Conservation (phyloP, 1,140 invertebrate genomes). For the Trichogramma pretiosum region DNA sequence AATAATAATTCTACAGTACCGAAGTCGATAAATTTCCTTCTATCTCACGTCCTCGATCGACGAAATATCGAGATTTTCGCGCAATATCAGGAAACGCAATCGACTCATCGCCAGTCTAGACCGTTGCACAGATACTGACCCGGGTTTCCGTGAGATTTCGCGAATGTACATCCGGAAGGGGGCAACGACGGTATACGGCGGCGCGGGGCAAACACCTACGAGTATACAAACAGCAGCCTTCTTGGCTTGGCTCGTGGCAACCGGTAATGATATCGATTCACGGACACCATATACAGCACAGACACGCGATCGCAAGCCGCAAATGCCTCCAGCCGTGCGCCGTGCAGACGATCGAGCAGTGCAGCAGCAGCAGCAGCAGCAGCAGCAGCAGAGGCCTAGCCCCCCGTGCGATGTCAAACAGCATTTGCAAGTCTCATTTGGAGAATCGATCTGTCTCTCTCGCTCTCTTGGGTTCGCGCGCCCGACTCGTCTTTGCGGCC, state of each 20-base stretch:
- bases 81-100: slow-evolving; percentile 16
- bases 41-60: no score
- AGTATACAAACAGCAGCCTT: no score
- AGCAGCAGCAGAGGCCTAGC: no score
- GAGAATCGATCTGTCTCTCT: slow-evolving; percentile 10
- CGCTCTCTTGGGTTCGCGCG: no score
- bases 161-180: slow-evolving; percentile 24
- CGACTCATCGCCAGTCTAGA: slow-evolving; percentile 9
- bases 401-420: slow-evolving; percentile 27
- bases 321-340: slow-evolving; percentile 27
- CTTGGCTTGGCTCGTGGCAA: slow-evolving; percentile 30
- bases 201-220: no score
- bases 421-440: slow-evolving; percentile 26
- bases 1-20: no score
- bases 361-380: no score
- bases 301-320: slow-evolving; percentile 40
- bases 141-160: slow-evolving; percentile 25
- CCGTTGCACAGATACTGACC: slow-evolving; percentile 2
- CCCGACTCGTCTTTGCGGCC: not conserved
- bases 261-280: slow-evolving; percentile 40
- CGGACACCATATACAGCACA: slow-evolving; percentile 17
- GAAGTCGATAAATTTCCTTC: no score
- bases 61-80: no score
- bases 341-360: no score
- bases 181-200: no score